phyloP scores from a whole-genome alignment of 1,140 invertebrate genomes.

The Bombus consobrinus region DNA sequence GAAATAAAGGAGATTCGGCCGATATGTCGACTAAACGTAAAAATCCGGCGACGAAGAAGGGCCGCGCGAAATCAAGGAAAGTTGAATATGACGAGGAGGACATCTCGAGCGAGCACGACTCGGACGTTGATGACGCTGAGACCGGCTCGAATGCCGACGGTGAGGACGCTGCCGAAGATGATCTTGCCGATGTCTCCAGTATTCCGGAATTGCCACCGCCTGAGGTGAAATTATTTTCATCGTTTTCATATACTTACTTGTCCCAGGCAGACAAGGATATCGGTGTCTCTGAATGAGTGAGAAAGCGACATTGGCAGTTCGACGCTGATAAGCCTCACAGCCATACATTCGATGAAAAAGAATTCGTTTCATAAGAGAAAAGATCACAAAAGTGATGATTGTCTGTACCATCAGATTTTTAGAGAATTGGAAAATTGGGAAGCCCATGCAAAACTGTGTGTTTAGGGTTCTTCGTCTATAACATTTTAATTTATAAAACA shows the following conservation, averaged over 20 bases:
- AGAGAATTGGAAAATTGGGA: background rate
- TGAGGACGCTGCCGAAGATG: slow-evolving; percentile 77
- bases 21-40: slow-evolving; percentile 78
- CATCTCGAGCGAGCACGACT: slow-evolving; percentile 80
- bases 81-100: slow-evolving; percentile 82
- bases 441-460: no score
- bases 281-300: background rate
- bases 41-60: slow-evolving; percentile 72
- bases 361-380: background rate
- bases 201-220: slow-evolving; percentile 79
- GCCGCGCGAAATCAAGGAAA: slow-evolving; percentile 76
- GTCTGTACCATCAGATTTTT: background rate
- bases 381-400: background rate
- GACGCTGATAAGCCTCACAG: background rate
- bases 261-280: background rate
- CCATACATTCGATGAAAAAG: background rate
- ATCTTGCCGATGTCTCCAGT: slow-evolving; percentile 72
- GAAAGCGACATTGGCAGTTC: slow-evolving; percentile 2
- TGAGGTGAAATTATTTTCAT: slow-evolving; percentile 71
- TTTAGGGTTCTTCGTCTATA: no score
- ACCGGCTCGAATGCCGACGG: slow-evolving; percentile 74
- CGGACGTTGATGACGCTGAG: slow-evolving; percentile 78
- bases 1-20: background rate
- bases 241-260: slow-evolving; percentile 28
- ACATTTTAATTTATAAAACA: no score